Base-by-base conservation (phyloP, 2,797 vertebrate species). In the Tenualosa ilisha region DNA sequence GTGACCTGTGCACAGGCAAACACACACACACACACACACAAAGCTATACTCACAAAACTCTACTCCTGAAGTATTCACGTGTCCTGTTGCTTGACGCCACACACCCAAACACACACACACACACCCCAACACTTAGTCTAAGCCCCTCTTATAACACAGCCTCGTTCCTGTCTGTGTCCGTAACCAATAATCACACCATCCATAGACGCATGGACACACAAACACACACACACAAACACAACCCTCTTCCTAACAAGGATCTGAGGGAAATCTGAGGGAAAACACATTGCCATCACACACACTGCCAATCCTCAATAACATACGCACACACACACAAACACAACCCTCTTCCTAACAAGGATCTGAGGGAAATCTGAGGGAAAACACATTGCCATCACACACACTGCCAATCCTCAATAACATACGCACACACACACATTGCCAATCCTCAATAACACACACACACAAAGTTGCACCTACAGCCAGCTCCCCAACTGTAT, bases 1-100 rank as follows among this genome's bases (percentile, higher is more conserved):
- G 59, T 61, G 59, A 6, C 59, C 24, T 63, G 24, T 0, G 26
- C 24, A 56, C 81, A 82, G 20, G 49, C 81, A 37, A 15, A 43
- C 82, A 82, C 81, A 82, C 81, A 54, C 51, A 56, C 82, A 61
- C 82, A 15, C 49, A 54, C 51, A 82, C 24, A 56, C 81, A 13
- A 2, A 53, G 0, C 31, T 31, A 31, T 31, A 0, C 31, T 31
- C 31, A 31, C 31, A 31, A 31, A 20, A 81, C 81, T 24, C 5
- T 11, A 22, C 8, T 31, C 31, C 26, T 65, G 43, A 43, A 84
- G 24, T 11, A 65, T 65, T 65, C 61, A 65, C 7, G 61, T 26
- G 61, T 65, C 61, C 61, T 24, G 61, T 24, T 26, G 61, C 7
- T 65, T 65, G 24, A 26, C 26, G 24, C 61, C 83, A 68, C 43